Conservation (phyloP, 37 sponge, comb jelly and placozoan genomes). For the Dysidea cf. avara region DNA sequence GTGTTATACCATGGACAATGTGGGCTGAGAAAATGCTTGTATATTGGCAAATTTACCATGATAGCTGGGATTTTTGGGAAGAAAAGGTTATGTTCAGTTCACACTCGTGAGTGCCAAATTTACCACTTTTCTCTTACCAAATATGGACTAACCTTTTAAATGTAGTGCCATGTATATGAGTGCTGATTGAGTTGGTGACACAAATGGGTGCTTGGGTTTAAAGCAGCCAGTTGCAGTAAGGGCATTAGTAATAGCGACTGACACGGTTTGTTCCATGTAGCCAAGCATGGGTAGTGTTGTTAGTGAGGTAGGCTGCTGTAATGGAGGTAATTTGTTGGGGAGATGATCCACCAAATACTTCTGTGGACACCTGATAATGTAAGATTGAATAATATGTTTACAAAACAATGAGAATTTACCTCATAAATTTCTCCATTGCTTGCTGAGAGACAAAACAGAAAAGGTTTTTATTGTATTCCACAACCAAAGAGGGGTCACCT, state of each 20-base stretch:
- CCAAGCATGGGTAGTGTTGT: conserved; percentile 90
- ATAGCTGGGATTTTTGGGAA: too few relatives aligned
- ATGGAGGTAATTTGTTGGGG: conserved; percentile 91
- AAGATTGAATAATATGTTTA: conserved; percentile 6
- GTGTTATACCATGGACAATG: too few relatives aligned
- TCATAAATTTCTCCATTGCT: conserved; percentile 78
- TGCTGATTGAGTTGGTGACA: conserved; percentile 72
- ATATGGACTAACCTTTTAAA: conserved; percentile 94
- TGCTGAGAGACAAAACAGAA: conserved; percentile 73
- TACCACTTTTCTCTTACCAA: too few relatives aligned
- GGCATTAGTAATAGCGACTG: conserved; percentile 75
- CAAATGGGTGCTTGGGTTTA: conserved; percentile 92
- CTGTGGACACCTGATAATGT: conserved; percentile 50
- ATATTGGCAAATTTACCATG: too few relatives aligned
- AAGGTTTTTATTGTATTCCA: conserved; percentile 72
- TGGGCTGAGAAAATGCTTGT: too few relatives aligned
- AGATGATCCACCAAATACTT: conserved; percentile 50
- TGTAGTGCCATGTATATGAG: conserved; percentile 83
- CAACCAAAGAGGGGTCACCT: conserved; percentile 67
- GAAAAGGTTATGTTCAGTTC: too few relatives aligned
- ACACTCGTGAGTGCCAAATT: too few relatives aligned
- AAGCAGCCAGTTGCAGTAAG: conserved; percentile 78
- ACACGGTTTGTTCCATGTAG: conserved; percentile 93
- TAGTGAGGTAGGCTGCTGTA: conserved; percentile 58
- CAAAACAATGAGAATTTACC: conserved; percentile 17